Evolutionary conservation across 2,113 vertebrate genomes (phyloP), one percentile per base, ranked within the genome.

Genomic region (Triplophysa siluroides): DNA sequence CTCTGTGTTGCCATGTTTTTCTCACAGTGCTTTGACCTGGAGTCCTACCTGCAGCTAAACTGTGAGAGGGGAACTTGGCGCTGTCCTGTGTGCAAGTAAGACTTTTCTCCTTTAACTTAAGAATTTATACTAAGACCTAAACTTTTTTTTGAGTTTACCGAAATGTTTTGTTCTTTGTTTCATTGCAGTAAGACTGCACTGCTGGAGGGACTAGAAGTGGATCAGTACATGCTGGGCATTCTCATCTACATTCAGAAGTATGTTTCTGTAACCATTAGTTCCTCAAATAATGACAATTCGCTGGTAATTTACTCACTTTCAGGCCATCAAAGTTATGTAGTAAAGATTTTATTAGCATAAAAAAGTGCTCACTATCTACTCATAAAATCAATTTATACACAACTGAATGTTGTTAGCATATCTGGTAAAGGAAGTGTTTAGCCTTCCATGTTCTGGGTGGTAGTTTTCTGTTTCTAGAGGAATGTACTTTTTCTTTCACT

Each of bases 181-280:
- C 18, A 78, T 73, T 56, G 5, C 90, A 98, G 97, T 93, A 98
- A 98, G 89, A 97, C 96, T 0, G 97, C 97, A 8, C 80, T 99
- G 85, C 89, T 99, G 71, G 97, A 98, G 79, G 97, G 97, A 1
- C 91, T 99, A 75, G 97, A 99, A 85, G 96, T 99, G 60, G 97
- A 98, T 88, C 97, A 99, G 89, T 99, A 99, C 89, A 97, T 99
- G 96, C 90, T 98, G 68, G 97, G 96, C 66, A 96, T 98, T 45
- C 93, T 99, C 13, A 95, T 96, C 85, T 97, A 98, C 87, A 98
- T 99, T 76, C 96, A 98, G 76, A 98, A 95, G 97, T 98, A 85
- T 93, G 95, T 85, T 41, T 64, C 16, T 38, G 29, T 61, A 10
- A 29, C 26, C 5, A 1, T 7, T 38, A 7, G 33, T 38, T 38